Percentiles rank a stretch among this genome's conserved stretches.
phyloP scores from a whole-genome alignment of 1,140 invertebrate genomes.

The Calycopis cecrops region DNA sequence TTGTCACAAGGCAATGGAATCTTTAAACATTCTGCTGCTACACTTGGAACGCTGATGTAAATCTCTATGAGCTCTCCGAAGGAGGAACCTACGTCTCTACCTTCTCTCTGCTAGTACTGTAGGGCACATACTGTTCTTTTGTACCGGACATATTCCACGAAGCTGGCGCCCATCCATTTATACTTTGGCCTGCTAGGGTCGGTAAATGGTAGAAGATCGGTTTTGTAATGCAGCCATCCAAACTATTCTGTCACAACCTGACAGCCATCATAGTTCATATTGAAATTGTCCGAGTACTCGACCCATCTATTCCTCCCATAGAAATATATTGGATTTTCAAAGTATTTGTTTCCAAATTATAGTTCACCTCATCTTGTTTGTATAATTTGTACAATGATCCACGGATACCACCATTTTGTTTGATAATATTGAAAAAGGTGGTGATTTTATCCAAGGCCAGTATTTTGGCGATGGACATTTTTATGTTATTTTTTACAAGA shows the following conservation, averaged over 20 bases:
- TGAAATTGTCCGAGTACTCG: conserved; percentile 83
- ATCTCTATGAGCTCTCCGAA: conserved; percentile 33
- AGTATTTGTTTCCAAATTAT: conserved; percentile 97
- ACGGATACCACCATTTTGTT: conserved; percentile 86
- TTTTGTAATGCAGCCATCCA: conserved; percentile 91
- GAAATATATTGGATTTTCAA: conserved; percentile 93
- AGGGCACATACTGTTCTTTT: conserved; percentile 88
- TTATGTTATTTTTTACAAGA: conserved; percentile 13
- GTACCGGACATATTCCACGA: conserved; percentile 90
- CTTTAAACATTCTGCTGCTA: too few relatives aligned
- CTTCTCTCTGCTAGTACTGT: conserved; percentile 90
- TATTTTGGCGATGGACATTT: conserved; percentile 44
- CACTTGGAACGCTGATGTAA: not conserved
- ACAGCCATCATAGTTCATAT: conserved; percentile 94
- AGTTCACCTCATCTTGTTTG: conserved; percentile 92
- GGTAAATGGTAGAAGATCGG: conserved; percentile 82
- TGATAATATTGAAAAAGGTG: conserved; percentile 81
- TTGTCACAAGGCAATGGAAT: too few relatives aligned
- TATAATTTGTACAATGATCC: conserved; percentile 82
- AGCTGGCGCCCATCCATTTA: conserved; percentile 91
- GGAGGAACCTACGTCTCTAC: conserved; percentile 89
- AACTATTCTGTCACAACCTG: conserved; percentile 95
- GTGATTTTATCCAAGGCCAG: conserved; percentile 84
- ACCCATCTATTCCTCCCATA: conserved; percentile 96
- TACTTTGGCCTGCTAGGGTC: conserved; percentile 84